phyloP scores from a whole-genome alignment of 2,888 invertebrate genomes.

The Agonopterix alstromeriana region DNA sequence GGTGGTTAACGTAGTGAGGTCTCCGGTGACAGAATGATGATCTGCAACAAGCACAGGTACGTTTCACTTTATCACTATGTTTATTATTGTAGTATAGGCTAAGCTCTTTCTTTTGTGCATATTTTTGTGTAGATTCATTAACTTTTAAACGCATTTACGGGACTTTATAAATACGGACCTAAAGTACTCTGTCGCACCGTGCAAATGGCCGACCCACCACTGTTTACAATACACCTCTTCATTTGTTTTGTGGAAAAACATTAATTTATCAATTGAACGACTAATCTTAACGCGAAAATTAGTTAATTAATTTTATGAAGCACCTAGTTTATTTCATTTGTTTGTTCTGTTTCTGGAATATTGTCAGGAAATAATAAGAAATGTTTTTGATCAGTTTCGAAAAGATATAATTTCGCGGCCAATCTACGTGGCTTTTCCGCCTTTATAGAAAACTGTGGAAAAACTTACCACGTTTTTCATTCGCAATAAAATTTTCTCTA shows the following conservation, averaged over 20 bases:
- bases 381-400: constrained; percentile 32
- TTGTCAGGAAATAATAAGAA: constrained; percentile 31
- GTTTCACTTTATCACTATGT: constrained; percentile 60
- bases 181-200: constrained; percentile 80
- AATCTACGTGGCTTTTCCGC: constrained; percentile 30
- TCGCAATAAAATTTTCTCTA: neutral
- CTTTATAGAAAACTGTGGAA: constrained; percentile 15
- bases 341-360: constrained; percentile 8
- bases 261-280: constrained; percentile 29
- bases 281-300: constrained; percentile 31
- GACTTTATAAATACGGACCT: constrained; percentile 73
- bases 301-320: constrained; percentile 36
- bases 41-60: constrained; percentile 74
- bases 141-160: constrained; percentile 59
- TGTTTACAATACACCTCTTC: constrained; percentile 70
- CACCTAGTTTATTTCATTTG: constrained; percentile 11
- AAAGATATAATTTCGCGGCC: constrained; percentile 42
- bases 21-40: constrained; percentile 70
- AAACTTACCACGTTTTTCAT: neutral
- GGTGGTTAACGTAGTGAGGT: constrained; percentile 63
- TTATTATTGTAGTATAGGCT: constrained; percentile 33
- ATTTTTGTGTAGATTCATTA: constrained; percentile 59
- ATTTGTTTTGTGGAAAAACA: constrained; percentile 36
- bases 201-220: constrained; percentile 85
- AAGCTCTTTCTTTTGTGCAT: constrained; percentile 52